Percentiles rank a stretch among this genome's conserved stretches.
Evolutionary conservation across 2,797 vertebrate genomes (phyloP).

Genomic region (Fistularia commersonii): DNA sequence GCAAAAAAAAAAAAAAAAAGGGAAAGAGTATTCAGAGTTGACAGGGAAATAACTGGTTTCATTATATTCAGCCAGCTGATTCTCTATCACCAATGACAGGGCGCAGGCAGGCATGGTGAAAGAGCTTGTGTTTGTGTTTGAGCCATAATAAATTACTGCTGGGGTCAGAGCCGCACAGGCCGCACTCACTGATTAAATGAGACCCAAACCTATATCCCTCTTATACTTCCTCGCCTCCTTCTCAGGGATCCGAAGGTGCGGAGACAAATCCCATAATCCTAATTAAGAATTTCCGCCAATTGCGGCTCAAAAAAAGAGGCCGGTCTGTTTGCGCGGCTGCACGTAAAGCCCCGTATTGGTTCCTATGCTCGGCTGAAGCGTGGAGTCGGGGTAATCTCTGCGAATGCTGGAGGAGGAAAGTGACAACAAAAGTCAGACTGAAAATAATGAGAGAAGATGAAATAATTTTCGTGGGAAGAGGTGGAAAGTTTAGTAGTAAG

Average conservation of each 20-base stretch:
- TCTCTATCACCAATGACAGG: slow-evolving; percentile 65
- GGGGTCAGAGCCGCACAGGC: slow-evolving; percentile 53
- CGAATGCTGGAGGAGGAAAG: slow-evolving; percentile 29
- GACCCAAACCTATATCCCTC: slow-evolving; percentile 59
- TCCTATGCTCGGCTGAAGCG: slow-evolving; percentile 46
- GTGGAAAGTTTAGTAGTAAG: slow-evolving; percentile 32
- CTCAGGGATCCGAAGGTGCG: slow-evolving; percentile 57
- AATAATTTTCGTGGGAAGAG: background rate
- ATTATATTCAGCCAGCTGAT: slow-evolving; percentile 70
- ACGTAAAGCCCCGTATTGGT: slow-evolving; percentile 27
- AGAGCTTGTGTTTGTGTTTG: slow-evolving; percentile 56
- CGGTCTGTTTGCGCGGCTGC: slow-evolving; percentile 45
- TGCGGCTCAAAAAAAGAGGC: slow-evolving; percentile 33
- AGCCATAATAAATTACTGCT: slow-evolving; percentile 60
- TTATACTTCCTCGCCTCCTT: slow-evolving; percentile 52
- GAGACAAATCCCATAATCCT: slow-evolving; percentile 70
- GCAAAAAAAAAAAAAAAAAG: slow-evolving; percentile 22
- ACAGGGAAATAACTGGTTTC: slow-evolving; percentile 73
- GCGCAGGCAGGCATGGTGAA: slow-evolving; percentile 31
- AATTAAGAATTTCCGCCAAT: slow-evolving; percentile 65
- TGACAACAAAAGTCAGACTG: slow-evolving; percentile 26
- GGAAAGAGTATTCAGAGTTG: slow-evolving; percentile 62
- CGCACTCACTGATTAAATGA: slow-evolving; percentile 62
- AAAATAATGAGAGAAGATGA: slow-evolving; percentile 11
- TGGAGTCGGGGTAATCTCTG: slow-evolving; percentile 38